Evolutionary conservation across 2,888 invertebrate genomes (phyloP), one percentile per base, ranked within the genome.

Genomic region (Chirona hameri): DNA sequence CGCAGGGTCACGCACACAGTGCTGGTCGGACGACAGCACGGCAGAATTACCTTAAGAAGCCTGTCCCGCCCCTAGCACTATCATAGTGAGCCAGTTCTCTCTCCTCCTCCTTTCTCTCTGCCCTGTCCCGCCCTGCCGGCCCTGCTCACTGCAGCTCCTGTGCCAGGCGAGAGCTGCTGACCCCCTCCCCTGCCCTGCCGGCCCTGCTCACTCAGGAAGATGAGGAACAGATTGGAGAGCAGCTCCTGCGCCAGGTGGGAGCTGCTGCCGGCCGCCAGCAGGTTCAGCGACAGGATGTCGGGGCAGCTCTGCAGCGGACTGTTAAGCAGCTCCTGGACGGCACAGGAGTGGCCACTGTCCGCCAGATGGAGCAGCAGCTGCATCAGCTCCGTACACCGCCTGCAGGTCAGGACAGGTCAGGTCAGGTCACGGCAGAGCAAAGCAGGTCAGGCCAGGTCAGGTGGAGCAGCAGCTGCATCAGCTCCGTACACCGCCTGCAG

Each of bases 281-380:
- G 89, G 0, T 95, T 96, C 82, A 99, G 90, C 82, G 97, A 92
- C 83, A 99, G 90, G 31, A 99, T 93, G 88, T 99, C 99, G 0
- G 99, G 98, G 88, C 98, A 98, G 87, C 95, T 94, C 87, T 95
- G 94, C 29, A 96, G 90, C 0, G 98, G 98, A 88, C 94, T 93
- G 88, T 97, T 97, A 87, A 98, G 95, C 80, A 97, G 89, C 85
- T 98, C 98, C 85, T 93, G 93, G 15, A 95, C 94, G 72, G 81
- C 76, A 31, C 83, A 57, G 29, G 83, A 83, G 85, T 94, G 92
- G 7, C 97, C 97, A 84, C 93, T 92, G 31, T 98, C 98, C 3
- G 96, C 94, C 85, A 98, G 91, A 86, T 92, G 92, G 83, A 99
- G 89, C 81, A 99, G 89, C 52, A 95, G 90, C 87, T 99, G 98